Evolutionary conservation across 2,113 vertebrate species (phyloP).

Genomic region (Sylvilagus bachmani): DNA sequence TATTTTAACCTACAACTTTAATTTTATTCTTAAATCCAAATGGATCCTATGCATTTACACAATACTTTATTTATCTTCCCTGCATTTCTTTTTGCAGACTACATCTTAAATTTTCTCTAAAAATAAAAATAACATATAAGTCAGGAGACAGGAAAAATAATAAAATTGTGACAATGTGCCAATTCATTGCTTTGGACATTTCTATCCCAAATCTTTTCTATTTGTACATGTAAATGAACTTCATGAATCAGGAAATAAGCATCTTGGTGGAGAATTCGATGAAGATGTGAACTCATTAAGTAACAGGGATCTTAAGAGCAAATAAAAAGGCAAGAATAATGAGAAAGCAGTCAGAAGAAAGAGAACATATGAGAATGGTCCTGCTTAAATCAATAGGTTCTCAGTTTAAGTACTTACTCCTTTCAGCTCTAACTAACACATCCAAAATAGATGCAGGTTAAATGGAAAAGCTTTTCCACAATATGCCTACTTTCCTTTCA

Average conservation of each 20-base stretch:
- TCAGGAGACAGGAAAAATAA: background rate
- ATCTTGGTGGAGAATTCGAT: constrained; percentile 54
- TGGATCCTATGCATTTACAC: background rate
- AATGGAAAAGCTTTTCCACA: constrained; percentile 56
- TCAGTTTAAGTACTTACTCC: constrained; percentile 42
- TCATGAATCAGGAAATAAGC: constrained; percentile 58
- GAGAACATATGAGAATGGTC: background rate
- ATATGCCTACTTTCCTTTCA: background rate
- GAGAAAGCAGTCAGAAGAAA: constrained; percentile 53
- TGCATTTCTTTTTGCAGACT: background rate
- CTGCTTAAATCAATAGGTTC: constrained; percentile 66
- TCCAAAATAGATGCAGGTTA: constrained; percentile 54
- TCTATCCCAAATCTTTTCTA: background rate
- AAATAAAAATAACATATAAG: background rate
- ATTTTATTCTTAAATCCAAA: constrained; percentile 17
- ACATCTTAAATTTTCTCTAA: constrained; percentile 26
- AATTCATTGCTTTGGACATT: background rate
- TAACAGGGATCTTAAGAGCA: constrained; percentile 61
- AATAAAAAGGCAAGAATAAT: constrained; percentile 65
- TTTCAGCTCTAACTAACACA: constrained; percentile 56
- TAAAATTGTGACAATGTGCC: background rate
- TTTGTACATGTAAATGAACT: constrained; percentile 64
- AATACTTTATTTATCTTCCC: background rate
- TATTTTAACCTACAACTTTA: background rate
- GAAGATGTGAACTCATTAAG: constrained; percentile 67